These are phyloP conservation scores for Ivindomyrus marchei DNA, from an alignment of 2,113 vertebrate genomes.

Conservation along the genomic window DNA sequence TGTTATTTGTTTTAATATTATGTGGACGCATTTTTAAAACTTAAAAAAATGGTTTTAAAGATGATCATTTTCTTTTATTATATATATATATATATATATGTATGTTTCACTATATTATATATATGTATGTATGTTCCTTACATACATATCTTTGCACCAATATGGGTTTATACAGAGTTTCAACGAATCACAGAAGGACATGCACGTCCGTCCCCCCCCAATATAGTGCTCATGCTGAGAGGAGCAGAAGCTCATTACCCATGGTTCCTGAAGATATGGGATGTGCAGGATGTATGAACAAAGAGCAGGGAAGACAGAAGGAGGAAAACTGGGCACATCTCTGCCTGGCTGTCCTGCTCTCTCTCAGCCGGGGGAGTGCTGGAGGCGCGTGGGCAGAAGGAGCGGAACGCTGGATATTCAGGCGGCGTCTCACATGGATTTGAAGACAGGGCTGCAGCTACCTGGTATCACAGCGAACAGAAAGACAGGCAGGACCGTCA, in stretches of 20 bases:
- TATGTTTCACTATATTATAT: too few species aligned
- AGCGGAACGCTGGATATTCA: slow-evolving; percentile 28
- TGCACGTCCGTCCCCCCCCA: background rate
- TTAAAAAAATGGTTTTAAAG: background rate
- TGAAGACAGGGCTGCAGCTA: slow-evolving; percentile 36
- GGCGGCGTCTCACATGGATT: background rate
- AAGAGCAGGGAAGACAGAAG: slow-evolving; percentile 55
- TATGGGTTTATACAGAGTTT: background rate
- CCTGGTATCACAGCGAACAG: slow-evolving; percentile 32
- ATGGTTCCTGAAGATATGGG: slow-evolving; percentile 49
- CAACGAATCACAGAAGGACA: background rate
- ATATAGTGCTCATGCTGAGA: slow-evolving; percentile 41
- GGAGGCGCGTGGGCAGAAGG: slow-evolving; percentile 16
- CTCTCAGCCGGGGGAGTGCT: slow-evolving; percentile 30
- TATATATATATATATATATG: background rate
- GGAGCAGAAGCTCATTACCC: slow-evolving; percentile 49
- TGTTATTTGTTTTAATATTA: background rate
- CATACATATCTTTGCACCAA: background rate
- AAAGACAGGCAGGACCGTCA: background rate
- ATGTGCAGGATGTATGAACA: slow-evolving; percentile 51
- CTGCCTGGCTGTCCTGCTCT: slow-evolving; percentile 43
- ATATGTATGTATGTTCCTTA: background rate
- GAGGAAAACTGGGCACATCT: slow-evolving; percentile 55
- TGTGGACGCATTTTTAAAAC: background rate
- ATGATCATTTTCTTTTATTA: background rate